phyloP scores from a whole-genome alignment of 92 coral and sea anemone species.

The Ricordea florida region DNA sequence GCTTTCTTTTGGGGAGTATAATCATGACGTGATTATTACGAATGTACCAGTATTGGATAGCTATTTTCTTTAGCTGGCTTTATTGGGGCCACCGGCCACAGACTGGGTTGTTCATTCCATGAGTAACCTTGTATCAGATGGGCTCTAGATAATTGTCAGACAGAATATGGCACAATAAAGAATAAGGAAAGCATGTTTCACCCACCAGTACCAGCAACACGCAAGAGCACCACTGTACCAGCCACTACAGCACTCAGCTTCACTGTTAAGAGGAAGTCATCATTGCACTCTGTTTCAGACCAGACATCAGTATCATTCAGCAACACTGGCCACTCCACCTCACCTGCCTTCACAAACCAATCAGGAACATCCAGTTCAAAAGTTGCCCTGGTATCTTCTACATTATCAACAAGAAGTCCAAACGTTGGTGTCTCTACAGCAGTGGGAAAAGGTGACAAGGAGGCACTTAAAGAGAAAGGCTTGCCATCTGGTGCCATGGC shows the following conservation, averaged over 20 bases:
- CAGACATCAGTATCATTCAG: neutral
- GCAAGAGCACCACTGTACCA: neutral
- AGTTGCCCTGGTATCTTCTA: neutral
- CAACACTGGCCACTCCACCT: neutral
- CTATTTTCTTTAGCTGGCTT: too few relatives aligned
- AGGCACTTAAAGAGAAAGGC: neutral
- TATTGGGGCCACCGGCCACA: too few relatives aligned
- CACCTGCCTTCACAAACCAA: neutral
- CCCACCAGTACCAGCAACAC: constrained; percentile 24
- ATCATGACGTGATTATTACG: too few relatives aligned
- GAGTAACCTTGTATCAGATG: too few relatives aligned
- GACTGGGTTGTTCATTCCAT: too few relatives aligned
- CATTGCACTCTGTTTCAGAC: constrained; percentile 14
- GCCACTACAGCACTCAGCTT: constrained; percentile 10
- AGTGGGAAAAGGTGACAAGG: neutral
- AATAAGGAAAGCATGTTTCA: neutral
- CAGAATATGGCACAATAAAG: neutral
- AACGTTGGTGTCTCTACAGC: neutral
- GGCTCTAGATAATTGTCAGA: neutral
- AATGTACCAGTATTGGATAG: too few relatives aligned
- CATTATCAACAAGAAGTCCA: neutral
- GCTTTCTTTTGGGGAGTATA: too few relatives aligned
- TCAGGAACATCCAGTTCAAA: neutral
- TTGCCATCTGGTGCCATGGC: neutral
- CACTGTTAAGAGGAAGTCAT: constrained; percentile 15